Conservation (phyloP, 2,113 vertebrate genomes). For the Vulpes lagopus region DNA sequence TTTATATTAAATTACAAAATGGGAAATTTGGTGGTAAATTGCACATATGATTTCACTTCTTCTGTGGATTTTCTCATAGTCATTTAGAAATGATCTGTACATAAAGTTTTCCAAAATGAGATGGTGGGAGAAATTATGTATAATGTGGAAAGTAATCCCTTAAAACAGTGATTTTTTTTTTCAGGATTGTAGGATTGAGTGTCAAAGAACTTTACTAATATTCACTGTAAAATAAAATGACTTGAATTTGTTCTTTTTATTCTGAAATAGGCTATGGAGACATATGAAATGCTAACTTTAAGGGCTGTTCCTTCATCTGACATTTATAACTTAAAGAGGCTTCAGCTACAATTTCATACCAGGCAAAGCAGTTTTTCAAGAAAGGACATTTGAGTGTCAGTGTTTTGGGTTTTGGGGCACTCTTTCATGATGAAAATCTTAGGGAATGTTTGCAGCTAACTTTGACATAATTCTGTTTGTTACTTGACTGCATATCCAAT, state of each 20-base stretch:
- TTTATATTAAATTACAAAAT: background rate
- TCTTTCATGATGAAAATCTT: constrained; percentile 21
- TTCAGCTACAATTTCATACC: background rate
- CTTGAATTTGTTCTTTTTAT: background rate
- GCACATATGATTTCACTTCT: background rate
- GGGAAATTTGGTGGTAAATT: constrained; percentile 18
- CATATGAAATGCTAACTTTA: background rate
- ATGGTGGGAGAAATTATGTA: background rate
- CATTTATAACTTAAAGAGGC: constrained; percentile 23
- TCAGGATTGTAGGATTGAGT: background rate
- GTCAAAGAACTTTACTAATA: background rate
- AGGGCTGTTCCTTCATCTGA: background rate
- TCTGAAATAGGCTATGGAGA: background rate
- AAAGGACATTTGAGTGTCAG: background rate
- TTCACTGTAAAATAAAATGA: background rate
- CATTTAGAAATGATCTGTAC: background rate
- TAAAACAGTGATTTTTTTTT: constrained; percentile 9
- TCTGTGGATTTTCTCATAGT: background rate
- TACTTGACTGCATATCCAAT: constrained; percentile 51
- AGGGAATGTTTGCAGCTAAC: background rate
- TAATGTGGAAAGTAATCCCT: background rate
- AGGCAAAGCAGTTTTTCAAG: background rate
- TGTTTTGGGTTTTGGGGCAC: background rate
- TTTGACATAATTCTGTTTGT: constrained; percentile 49
- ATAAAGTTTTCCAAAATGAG: background rate